A percentile compares a stretch with the other conserved stretches of the same genome.
These are phyloP conservation scores for Oreochromis mossambicus DNA, from an alignment of 2,797 vertebrate species.

Conservation along the genomic window DNA sequence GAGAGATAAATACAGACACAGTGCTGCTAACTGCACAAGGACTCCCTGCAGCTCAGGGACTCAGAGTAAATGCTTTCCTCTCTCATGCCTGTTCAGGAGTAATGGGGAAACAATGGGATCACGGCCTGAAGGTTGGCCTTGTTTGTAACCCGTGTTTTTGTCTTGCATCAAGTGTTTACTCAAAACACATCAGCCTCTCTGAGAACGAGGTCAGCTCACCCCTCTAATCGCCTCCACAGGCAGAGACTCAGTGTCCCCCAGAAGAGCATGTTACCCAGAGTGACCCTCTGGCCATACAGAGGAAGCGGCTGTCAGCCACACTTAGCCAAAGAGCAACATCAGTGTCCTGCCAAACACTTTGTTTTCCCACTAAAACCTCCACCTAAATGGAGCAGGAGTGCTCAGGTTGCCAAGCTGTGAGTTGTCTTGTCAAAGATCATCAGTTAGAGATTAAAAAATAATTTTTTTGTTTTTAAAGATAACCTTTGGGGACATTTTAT, in stretches of 20 bases:
- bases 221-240: constrained; percentile 56
- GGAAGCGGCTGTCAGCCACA: constrained; percentile 59
- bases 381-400: constrained; percentile 8
- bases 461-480: not conserved
- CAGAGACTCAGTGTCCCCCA: constrained; percentile 55
- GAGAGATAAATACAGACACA: constrained; percentile 4
- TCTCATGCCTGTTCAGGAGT: constrained; percentile 51
- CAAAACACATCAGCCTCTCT: constrained; percentile 62
- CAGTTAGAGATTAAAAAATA: not conserved
- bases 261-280: constrained; percentile 57
- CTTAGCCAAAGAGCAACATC: constrained; percentile 30
- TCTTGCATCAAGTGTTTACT: constrained; percentile 71
- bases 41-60: constrained; percentile 47
- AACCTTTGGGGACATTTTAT: not conserved
- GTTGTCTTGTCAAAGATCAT: constrained; percentile 15
- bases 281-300: constrained; percentile 60
- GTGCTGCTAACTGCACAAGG: not conserved
- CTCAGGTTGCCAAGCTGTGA: not conserved
- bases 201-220: constrained; percentile 64
- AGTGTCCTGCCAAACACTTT: constrained; percentile 26
- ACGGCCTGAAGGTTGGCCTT: constrained; percentile 41
- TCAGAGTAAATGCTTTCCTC: constrained; percentile 36
- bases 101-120: constrained; percentile 66
- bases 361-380: constrained; percentile 19
- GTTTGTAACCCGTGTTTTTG: constrained; percentile 67